Conservation (phyloP, 2,888 invertebrate species). For the Torymus texanus region DNA sequence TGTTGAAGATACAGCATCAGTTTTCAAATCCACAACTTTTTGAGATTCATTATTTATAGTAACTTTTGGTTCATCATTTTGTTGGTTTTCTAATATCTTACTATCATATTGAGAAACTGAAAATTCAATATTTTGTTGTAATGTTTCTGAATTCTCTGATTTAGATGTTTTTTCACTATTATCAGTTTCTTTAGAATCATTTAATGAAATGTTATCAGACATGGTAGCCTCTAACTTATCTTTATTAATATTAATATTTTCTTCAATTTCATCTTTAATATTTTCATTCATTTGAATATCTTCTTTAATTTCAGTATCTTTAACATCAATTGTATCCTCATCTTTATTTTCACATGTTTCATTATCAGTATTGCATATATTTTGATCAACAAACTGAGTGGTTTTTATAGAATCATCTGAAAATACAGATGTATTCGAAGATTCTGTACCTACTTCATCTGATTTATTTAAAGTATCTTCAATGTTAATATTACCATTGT, state of each 20-base stretch:
- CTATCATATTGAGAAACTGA: too few species aligned
- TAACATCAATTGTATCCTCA: not conserved
- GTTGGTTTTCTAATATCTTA: too few species aligned
- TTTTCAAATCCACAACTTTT: too few species aligned
- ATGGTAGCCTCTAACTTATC: not conserved
- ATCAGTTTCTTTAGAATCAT: too few species aligned
- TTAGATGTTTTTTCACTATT: too few species aligned
- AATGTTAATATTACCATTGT: constrained; percentile 9
- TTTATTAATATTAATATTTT: constrained; percentile 32
- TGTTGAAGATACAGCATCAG: too few species aligned
- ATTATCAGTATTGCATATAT: not conserved
- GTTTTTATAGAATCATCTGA: constrained; percentile 6
- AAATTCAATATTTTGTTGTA: too few species aligned
- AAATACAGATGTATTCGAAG: not conserved
- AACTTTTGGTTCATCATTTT: too few species aligned
- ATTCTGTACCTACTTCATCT: not conserved
- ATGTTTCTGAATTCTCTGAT: too few species aligned
- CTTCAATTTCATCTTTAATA: constrained; percentile 12
- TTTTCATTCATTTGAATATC: constrained; percentile 19
- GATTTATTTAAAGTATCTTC: constrained; percentile 5
- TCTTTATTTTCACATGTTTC: constrained; percentile 4
- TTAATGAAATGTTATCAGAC: too few species aligned
- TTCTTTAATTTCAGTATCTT: constrained; percentile 1
- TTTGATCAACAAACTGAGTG: not conserved
- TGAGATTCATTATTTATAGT: too few species aligned